Conservation (phyloP, 2,797 vertebrate species). For the Ispidina picta region DNA sequence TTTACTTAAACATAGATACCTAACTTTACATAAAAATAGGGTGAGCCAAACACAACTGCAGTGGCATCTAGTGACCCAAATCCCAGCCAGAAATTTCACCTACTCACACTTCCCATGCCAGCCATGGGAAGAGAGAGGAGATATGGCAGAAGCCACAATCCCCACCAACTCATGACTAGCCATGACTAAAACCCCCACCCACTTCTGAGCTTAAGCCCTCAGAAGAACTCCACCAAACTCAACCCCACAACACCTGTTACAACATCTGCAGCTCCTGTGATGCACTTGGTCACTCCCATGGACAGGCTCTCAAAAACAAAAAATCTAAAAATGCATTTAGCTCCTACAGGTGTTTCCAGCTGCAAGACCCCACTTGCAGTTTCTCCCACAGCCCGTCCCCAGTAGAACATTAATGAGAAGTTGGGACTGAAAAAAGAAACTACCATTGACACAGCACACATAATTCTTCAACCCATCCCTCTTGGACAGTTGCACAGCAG, state of each 20-base stretch:
- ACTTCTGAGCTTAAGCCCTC: not conserved
- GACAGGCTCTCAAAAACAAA: not conserved
- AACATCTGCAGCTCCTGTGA: not conserved
- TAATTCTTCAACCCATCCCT: fast-evolving
- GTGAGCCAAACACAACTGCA: not conserved
- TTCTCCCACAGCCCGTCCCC: not conserved
- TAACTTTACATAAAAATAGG: not conserved
- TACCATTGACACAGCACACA: not conserved
- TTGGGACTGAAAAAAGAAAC: not conserved
- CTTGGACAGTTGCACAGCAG: fast-evolving
- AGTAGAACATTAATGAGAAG: fast-evolving
- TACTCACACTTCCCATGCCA: fast-evolving
- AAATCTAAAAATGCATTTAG: fast-evolving
- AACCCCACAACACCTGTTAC: not conserved
- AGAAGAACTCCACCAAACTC: not conserved
- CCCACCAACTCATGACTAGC: not conserved
- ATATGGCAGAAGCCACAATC: not conserved
- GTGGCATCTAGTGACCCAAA: not conserved
- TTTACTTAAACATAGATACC: fast-evolving
- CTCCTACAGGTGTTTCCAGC: not conserved
- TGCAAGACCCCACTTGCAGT: fast-evolving
- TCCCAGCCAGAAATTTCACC: not conserved
- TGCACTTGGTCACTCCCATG: fast-evolving
- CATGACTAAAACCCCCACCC: not conserved
- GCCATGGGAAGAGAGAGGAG: not conserved